Evolutionary conservation across 2,888 invertebrate species (phyloP), one percentile per base, ranked within the genome.

Genomic region (Papilio elwesi): DNA sequence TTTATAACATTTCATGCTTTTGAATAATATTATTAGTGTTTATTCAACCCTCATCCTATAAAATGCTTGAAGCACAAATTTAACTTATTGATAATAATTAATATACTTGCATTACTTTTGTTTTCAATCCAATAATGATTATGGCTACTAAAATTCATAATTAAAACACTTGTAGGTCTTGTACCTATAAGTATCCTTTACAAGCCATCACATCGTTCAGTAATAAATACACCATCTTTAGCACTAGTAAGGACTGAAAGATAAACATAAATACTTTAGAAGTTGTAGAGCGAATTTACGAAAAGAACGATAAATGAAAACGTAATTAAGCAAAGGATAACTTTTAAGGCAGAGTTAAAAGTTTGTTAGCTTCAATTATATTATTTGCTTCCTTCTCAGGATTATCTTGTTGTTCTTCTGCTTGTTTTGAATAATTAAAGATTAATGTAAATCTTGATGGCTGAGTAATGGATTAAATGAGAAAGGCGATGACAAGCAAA

Each of bases 281-380:
- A 72, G 62, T 85, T 79, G 69, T 78, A 78, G 81, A 74, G 78
- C 80, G 82, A 80, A 83, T 81, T 82, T 82, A 85, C 81, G 83
- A 85, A 84, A 84, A 82, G 81, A 83, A 88, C 91, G 89, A 90
- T 90, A 90, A 91, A 91, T 91, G 90, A 91, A 91, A 91, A 89
- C 81, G 88, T 90, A 91, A 92, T 91, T 91, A 92, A 90, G 88
- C 87, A 87, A 84, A 87, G 86, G 84, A 85, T 87, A 91, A 90
- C 84, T 90, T 89, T 89, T 85, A 84, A 84, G 85, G 86, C 83
- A 86, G 84, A 85, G 86, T 88, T 89, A 89, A 91, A 90, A 89
- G 85, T 90, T 91, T 82, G 81, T 85, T 85, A 84, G 82, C 86
- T 82, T 79, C 71, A 73, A 82, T 85, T 84, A 85, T 87, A 88